Base-by-base conservation (phyloP, 2,113 vertebrate genomes). In the Corapipo altera region DNA sequence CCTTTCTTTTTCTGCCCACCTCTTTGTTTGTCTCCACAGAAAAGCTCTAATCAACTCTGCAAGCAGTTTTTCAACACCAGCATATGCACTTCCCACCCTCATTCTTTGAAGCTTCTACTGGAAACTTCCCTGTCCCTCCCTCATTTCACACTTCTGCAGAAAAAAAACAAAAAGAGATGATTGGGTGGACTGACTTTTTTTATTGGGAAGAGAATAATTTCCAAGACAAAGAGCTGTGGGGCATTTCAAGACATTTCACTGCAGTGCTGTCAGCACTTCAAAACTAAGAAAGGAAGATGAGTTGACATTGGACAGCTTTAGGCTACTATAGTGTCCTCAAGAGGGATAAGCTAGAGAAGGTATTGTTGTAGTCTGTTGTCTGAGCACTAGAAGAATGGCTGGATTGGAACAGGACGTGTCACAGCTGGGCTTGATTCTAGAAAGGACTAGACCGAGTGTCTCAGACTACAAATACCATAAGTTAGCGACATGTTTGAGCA, bases 81-180 rank as follows among this genome's bases (percentile, higher is more conserved):
- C 2, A 1, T 19, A 49, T 37, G 32, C 0, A 0, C 3, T 89
- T 32, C 44, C 14, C 33, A 48, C 10, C 30, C 37, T 76, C 39
- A 19, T 16, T 74, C 48, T 67, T 58, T 32, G 57, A 75, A 69
- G 27, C 3, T 75, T 93, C 27, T 43, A 3, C 39, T 92, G 51
- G 15, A 46, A 46, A 5, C 6, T 85, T 93, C 26, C 33, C 8
- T 28, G 19, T 52, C 35, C 35, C 11, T 69, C 54, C 30, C 8
- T 57, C 43, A 59, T 82, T 93, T 77, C n/a, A 85, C 15, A n/a
- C 9, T 70, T 90, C n/a, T 23, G 11, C 8, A 12, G 11, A 0
- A 8, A 44, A 58, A 52, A 65, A 44, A 15, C 26, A 41, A 44
- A 48, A 49, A 33, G 5, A 35, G 21, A 51, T 52, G 12, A 52